A percentile compares a stretch with the other conserved stretches of the same genome.
Conservation (phyloP, 1,140 invertebrate genomes). For the Trichonephila clavipes region DNA sequence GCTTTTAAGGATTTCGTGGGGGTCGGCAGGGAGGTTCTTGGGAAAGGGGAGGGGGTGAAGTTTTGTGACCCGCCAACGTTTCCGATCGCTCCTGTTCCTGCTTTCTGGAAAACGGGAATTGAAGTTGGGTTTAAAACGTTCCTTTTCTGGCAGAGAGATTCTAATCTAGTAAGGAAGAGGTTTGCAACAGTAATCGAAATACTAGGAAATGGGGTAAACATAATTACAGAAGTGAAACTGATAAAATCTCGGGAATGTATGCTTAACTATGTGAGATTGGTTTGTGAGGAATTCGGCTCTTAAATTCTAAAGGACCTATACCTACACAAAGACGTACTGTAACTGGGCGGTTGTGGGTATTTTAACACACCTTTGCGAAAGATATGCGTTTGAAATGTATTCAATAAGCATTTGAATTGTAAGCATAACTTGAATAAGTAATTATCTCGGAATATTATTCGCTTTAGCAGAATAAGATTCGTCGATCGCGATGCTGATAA, state of each 20-base stretch:
- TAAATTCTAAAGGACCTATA: neutral
- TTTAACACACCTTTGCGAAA: neutral
- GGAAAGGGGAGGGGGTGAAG: neutral
- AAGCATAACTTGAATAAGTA: too few species aligned
- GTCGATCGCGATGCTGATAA: too few species aligned
- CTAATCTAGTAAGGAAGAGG: neutral
- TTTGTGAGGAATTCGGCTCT: neutral
- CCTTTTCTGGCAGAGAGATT: neutral
- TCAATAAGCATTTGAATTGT: too few species aligned
- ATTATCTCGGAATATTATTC: too few species aligned
- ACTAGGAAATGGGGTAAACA: neutral
- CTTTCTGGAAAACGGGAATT: conserved; percentile 25
- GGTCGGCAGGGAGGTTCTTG: neutral
- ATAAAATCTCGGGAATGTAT: neutral
- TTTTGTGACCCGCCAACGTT: conserved; percentile 37
- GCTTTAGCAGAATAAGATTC: too few species aligned
- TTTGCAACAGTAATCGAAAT: neutral
- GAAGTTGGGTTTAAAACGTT: conserved; percentile 24
- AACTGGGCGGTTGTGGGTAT: neutral
- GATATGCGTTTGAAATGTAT: neutral
- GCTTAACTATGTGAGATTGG: neutral
- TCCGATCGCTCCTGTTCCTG: conserved; percentile 12
- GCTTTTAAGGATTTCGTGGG: neutral
- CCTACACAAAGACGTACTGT: neutral
- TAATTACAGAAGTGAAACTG: neutral